Evolutionary conservation across 2,888 invertebrate species (phyloP).

Genomic region (Ellobium chinense): DNA sequence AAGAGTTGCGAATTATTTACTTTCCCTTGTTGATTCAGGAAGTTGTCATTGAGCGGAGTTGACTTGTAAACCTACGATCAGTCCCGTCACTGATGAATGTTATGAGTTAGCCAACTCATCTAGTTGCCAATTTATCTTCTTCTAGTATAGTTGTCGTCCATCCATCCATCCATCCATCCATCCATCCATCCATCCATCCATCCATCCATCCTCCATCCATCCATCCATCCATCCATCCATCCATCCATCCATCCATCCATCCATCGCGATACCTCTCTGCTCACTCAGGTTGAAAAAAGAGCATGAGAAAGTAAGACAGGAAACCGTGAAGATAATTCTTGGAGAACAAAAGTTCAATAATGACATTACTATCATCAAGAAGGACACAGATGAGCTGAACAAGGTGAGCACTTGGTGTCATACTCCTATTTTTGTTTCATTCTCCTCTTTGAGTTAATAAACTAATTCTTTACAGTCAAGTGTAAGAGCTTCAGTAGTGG

Average conservation of each 20-base stretch:
- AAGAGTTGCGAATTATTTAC: no score
- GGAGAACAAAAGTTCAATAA: slow-evolving; percentile 70
- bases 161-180: not conserved
- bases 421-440: no score
- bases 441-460: no score
- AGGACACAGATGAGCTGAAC: slow-evolving; percentile 67
- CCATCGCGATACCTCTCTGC: not conserved
- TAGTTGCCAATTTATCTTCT: not conserved
- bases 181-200: not conserved
- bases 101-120: no score
- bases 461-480: no score
- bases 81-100: no score
- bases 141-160: not conserved
- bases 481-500: no score
- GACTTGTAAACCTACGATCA: no score
- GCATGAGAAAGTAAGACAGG: slow-evolving; percentile 71
- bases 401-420: no score
- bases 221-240: not conserved
- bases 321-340: slow-evolving; percentile 74
- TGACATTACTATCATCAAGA: slow-evolving; percentile 65
- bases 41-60: no score
- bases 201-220: no score
- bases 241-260: not conserved
- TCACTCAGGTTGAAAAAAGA: slow-evolving; percentile 68
- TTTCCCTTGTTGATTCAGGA: no score